Percentiles rank a stretch among this genome's conserved stretches.
Evolutionary conservation across 1,140 invertebrate genomes (phyloP).

Genomic region (Nasonia giraulti): DNA sequence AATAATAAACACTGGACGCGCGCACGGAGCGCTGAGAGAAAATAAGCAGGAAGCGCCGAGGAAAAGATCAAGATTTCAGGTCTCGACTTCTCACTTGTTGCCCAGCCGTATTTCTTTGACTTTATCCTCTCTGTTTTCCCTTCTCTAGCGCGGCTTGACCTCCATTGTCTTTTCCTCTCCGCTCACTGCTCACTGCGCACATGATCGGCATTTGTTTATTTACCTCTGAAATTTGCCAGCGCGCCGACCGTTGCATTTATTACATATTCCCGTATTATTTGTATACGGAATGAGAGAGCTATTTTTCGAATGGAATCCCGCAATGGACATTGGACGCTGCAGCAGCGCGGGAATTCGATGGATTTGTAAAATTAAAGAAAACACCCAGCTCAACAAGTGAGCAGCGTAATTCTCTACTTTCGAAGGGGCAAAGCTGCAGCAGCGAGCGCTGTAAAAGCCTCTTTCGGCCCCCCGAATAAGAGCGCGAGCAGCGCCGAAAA

Average conservation of each 20-base stretch:
- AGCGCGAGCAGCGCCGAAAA: neutral
- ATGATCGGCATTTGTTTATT: neutral
- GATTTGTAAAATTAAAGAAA: neutral
- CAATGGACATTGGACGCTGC: neutral
- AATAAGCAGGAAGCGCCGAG: constrained; percentile 8
- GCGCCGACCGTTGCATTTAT: no score
- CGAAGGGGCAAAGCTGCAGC: no score
- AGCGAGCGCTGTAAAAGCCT: neutral
- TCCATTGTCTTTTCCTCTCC: neutral
- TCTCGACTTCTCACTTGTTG: neutral
- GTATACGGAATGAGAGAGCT: no score
- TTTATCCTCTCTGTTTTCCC: neutral
- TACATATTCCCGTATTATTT: no score
- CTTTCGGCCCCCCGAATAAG: neutral
- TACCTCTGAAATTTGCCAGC: neutral
- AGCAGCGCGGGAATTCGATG: neutral
- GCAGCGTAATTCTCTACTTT: no score
- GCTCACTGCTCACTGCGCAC: neutral
- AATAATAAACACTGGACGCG: constrained; percentile 5
- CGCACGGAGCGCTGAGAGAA: neutral
- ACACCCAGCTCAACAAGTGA: neutral
- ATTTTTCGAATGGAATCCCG: neutral
- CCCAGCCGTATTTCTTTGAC: neutral
- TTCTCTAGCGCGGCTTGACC: neutral
- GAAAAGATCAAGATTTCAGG: constrained; percentile 5